Percentiles rank a stretch among this genome's conserved stretches.
Evolutionary conservation across 2,888 invertebrate species (phyloP).

Genomic region (Macrosiphum euphorbiae): DNA sequence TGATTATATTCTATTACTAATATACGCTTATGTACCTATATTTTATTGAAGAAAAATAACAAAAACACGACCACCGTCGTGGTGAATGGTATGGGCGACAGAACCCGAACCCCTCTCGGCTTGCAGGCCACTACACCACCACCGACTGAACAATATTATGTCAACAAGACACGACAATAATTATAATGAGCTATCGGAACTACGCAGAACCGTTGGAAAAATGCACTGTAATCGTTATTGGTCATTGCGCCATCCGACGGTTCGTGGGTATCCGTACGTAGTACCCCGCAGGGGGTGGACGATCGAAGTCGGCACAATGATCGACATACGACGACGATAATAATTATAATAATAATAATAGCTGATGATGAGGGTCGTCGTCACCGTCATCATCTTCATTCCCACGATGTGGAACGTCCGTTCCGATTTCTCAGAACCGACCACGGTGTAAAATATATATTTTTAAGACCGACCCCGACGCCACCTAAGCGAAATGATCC

Average conservation of each 20-base stretch:
- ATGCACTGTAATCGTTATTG: constrained; percentile 17
- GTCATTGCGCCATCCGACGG: constrained; percentile 3
- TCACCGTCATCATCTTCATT: constrained; percentile 7
- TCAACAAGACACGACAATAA: neutral
- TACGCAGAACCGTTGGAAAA: neutral
- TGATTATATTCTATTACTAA: neutral
- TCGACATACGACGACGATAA: neutral
- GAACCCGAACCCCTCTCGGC: neutral
- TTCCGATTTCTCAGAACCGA: constrained; percentile 30
- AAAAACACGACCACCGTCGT: neutral
- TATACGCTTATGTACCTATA: neutral
- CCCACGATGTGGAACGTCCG: constrained; percentile 52
- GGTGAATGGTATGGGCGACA: neutral
- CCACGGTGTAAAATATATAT: neutral
- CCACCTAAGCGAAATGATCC: constrained; percentile 52
- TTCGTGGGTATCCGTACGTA: neutral
- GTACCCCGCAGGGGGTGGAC: neutral
- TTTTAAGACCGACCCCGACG: constrained; percentile 36
- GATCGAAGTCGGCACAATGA: constrained; percentile 28
- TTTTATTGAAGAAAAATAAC: neutral
- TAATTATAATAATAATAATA: constrained; percentile 31
- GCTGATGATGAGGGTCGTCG: constrained; percentile 28
- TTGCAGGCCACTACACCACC: neutral
- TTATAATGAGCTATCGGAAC: neutral
- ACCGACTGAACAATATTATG: neutral